Percentiles rank a stretch among this genome's conserved stretches.
Conservation (phyloP, 2,113 vertebrate species). For the Python bivittatus region DNA sequence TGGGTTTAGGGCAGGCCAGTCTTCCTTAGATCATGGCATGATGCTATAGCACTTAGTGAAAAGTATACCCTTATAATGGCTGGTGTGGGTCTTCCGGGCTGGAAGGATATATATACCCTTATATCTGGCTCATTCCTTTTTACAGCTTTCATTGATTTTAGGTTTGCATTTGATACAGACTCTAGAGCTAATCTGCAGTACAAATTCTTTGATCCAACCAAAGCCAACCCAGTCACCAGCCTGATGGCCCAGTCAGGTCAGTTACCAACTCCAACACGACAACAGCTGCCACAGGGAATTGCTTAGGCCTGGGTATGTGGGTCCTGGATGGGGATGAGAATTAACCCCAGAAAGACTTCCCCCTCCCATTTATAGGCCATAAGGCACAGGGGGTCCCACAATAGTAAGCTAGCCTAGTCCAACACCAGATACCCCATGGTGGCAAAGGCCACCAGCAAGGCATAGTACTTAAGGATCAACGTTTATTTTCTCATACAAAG, state of each 20-base stretch:
- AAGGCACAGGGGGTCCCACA: not conserved
- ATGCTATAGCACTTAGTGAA: not conserved
- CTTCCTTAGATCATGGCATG: not conserved
- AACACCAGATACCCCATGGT: not conserved
- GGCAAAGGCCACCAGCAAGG: not conserved
- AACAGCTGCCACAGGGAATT: not conserved
- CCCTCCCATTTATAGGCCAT: not conserved
- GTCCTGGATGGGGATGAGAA: not conserved
- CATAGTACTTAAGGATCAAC: not conserved
- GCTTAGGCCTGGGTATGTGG: not conserved
- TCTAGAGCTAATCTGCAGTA: not conserved
- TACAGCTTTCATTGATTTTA: not conserved
- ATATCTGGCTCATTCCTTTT: not conserved
- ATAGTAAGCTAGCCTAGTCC: not conserved
- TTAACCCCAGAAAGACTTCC: not conserved
- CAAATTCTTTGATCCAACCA: too few relatives aligned
- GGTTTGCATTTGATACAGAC: not conserved
- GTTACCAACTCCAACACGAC: not conserved
- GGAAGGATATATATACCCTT: too few relatives aligned
- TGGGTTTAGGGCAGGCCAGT: not conserved
- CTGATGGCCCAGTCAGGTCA: not conserved
- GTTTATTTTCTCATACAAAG: not conserved
- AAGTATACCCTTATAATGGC: not conserved
- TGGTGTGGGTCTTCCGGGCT: too few relatives aligned
- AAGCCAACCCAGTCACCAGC: not conserved